phyloP scores from a whole-genome alignment of 2,113 vertebrate genomes.

The Leptobrachium leishanense region DNA sequence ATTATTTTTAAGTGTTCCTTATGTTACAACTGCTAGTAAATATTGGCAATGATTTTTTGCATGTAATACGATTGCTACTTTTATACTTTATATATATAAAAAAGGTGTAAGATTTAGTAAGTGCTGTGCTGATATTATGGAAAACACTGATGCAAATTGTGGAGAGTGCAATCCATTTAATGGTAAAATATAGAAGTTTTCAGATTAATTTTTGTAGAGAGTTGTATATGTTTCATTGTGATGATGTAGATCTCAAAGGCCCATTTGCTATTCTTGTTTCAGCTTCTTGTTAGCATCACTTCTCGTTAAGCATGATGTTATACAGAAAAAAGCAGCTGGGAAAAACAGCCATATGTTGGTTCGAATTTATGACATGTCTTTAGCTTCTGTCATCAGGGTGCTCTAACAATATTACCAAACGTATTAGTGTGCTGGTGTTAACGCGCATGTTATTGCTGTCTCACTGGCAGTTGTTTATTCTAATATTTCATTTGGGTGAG shows the following conservation, averaged over 20 bases:
- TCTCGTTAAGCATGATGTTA: slow-evolving; percentile 76
- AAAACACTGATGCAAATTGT: neutral
- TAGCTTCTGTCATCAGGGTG: slow-evolving; percentile 73
- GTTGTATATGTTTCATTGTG: slow-evolving; percentile 49
- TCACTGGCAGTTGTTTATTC: slow-evolving; percentile 69
- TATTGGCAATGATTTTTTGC: no score
- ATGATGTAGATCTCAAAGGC: slow-evolving; percentile 76
- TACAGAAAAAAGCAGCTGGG: slow-evolving; percentile 68
- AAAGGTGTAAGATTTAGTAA: neutral
- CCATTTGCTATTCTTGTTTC: slow-evolving; percentile 74
- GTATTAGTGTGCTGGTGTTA: slow-evolving; percentile 56
- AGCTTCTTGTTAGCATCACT: slow-evolving; percentile 77
- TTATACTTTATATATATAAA: neutral
- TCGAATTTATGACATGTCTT: slow-evolving; percentile 77
- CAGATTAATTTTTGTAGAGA: neutral
- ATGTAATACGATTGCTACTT: no score
- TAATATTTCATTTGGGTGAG: slow-evolving; percentile 65
- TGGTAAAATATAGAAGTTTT: neutral
- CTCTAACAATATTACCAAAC: slow-evolving; percentile 63
- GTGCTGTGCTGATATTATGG: neutral
- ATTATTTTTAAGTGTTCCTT: no score
- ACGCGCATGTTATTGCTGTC: slow-evolving; percentile 64
- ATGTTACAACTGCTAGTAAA: no score
- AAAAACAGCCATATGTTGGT: slow-evolving; percentile 68
- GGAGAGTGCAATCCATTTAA: neutral